Evolutionary conservation across 2,888 invertebrate species (phyloP), one percentile per base, ranked within the genome.

Genomic region (Laothoe populi): DNA sequence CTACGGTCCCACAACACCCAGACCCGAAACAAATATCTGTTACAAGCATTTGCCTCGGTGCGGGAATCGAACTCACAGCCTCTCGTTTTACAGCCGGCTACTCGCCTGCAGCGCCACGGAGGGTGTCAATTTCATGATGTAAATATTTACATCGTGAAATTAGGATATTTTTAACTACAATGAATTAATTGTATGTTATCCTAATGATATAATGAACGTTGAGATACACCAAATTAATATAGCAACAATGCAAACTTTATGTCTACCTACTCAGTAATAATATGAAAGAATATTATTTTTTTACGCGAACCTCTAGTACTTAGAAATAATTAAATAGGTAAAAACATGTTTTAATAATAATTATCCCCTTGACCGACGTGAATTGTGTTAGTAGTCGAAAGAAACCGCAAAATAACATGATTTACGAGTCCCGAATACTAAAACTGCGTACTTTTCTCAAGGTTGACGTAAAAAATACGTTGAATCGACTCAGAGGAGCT

Each of bases 381-480:
- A 19, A 31, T 35, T 49, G 11, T 35, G 21, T 53, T 35, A 19
- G 2, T 35, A 53, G 53, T 35, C 35, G 53, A 53, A 53, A 53
- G 53, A 35, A 35, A 19, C 53, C 53, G 53, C 53, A 19, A 31
- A 53, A 16, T 19, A 8, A 11, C 35, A 35, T 53, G 35, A 53
- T 35, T 53, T 35, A 53, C 35, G 53, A 53, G 53, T 53, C 35
- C 53, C 53, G 53, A 53, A 53, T 53, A 53, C 35, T 53, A 53
- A 53, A 53, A 53, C 35, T 31, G 53, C n/a, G n/a, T 19, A 8
- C 19, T 53, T 35, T 16, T 7, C 24, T 42, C 58, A 42, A 58
- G 58, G 58, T 53, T 53, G 19, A 19, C 19, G 53, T 8, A 31
- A 53, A 53, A 49, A 53, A 53, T 46, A 21, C 24, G 31, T 31